A percentile compares a stretch with the other conserved stretches of the same genome.
Evolutionary conservation across 1,140 invertebrate genomes (phyloP).

Genomic region (Drosophila kurseongensis): DNA sequence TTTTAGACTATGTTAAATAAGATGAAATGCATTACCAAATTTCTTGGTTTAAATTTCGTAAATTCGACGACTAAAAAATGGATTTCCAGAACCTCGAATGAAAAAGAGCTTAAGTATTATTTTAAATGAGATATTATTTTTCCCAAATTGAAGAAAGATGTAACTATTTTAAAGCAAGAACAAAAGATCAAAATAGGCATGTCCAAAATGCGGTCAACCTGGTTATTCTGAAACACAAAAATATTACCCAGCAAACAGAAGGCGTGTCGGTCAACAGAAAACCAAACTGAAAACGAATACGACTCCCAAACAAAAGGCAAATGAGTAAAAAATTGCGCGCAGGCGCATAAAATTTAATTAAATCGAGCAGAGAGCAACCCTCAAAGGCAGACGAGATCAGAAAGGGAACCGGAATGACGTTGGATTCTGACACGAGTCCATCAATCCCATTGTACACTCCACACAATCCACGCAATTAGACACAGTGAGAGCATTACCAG

Average conservation of each 20-base stretch:
- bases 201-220: constrained; percentile 28
- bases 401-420: constrained; percentile 31
- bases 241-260: constrained; percentile 7
- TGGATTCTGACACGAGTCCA: constrained; percentile 69
- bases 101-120: too few relatives aligned
- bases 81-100: too few relatives aligned
- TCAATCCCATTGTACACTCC: constrained; percentile 49
- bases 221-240: constrained; percentile 20
- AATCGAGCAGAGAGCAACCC: constrained; percentile 63
- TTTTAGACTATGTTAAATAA: too few relatives aligned
- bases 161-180: too few relatives aligned
- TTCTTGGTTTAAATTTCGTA: too few relatives aligned
- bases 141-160: too few relatives aligned
- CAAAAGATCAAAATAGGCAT: constrained; percentile 1
- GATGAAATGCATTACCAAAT: too few relatives aligned
- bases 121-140: too few relatives aligned
- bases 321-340: constrained; percentile 78
- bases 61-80: too few relatives aligned
- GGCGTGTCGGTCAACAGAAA: constrained; percentile 36
- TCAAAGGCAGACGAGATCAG: constrained; percentile 10
- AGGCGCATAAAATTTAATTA: constrained; percentile 82
- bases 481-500: constrained; percentile 65
- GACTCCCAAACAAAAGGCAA: constrained; percentile 43
- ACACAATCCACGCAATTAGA: constrained; percentile 76
- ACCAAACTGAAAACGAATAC: constrained; percentile 25